Percentiles rank a stretch among this genome's conserved stretches.
phyloP scores from a whole-genome alignment of 2,888 invertebrate species.

The Lissocephala sabroskyi region DNA sequence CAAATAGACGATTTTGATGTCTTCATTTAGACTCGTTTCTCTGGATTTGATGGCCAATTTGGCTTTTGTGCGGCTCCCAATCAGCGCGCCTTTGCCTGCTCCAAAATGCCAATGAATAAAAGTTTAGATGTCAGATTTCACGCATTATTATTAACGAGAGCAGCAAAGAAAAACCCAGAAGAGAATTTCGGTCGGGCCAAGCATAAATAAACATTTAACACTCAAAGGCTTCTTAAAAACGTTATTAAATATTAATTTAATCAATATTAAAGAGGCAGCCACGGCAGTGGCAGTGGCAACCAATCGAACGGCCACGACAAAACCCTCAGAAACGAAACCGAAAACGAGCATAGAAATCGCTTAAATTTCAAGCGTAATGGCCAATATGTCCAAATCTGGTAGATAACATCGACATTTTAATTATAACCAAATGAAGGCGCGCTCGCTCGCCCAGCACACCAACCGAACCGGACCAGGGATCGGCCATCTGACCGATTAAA shows the following conservation, averaged over 20 bases:
- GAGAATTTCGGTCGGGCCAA: conserved; percentile 18
- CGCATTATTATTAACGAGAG: conserved; percentile 17
- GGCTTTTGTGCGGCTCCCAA: too few relatives aligned
- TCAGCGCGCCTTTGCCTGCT: neutral
- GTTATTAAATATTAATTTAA: conserved; percentile 66
- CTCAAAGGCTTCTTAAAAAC: conserved; percentile 61
- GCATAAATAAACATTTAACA: conserved; percentile 63
- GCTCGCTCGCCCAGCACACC: conserved; percentile 14
- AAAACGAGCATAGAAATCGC: conserved; percentile 64
- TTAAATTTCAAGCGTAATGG: conserved; percentile 65
- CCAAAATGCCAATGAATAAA: conserved; percentile 24
- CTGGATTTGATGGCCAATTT: too few relatives aligned
- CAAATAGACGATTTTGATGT: too few relatives aligned
- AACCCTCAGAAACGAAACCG: conserved; percentile 32
- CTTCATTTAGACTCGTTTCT: too few relatives aligned
- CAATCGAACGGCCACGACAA: neutral
- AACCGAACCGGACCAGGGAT: conserved; percentile 1
- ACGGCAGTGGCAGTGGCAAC: too few relatives aligned
- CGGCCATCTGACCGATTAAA: conserved; percentile 54
- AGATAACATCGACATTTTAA: conserved; percentile 69
- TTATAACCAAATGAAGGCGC: conserved; percentile 66
- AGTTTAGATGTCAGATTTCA: conserved; percentile 29
- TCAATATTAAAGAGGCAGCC: conserved; percentile 50
- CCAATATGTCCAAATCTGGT: conserved; percentile 64
- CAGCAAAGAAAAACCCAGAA: too few relatives aligned